Evolutionary conservation across 2,113 vertebrate genomes (phyloP).

Genomic region (Oceanites oceanicus): DNA sequence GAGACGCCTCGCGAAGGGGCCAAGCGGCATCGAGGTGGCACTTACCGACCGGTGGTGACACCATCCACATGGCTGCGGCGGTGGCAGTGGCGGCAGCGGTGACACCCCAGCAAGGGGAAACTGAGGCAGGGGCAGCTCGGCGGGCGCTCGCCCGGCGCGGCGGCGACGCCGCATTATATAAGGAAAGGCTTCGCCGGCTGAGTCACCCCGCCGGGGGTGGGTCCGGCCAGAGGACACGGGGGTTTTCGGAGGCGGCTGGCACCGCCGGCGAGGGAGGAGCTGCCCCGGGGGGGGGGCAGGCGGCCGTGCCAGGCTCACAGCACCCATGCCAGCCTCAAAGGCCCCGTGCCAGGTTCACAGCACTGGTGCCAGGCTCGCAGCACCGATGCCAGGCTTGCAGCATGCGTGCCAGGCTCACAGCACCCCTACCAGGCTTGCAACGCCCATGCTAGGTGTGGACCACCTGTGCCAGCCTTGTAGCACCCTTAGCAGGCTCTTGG

Average conservation of each 20-base stretch:
- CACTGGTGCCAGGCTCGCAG: not conserved
- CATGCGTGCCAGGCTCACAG: not conserved
- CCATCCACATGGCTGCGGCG: conserved; percentile 41
- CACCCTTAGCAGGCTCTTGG: no score
- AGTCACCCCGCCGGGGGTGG: conserved; percentile 57
- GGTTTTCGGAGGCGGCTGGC: conserved; percentile 27
- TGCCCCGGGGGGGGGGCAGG: not conserved
- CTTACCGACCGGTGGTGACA: conserved; percentile 50
- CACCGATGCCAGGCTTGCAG: not conserved
- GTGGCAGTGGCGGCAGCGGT: not conserved
- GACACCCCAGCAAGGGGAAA: not conserved
- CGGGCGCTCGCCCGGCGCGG: not conserved
- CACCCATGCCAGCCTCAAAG: not conserved
- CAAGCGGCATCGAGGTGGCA: not conserved
- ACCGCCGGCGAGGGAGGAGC: conserved; percentile 43
- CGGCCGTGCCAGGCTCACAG: not conserved
- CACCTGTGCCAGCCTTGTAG: no score
- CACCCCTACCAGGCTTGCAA: not conserved
- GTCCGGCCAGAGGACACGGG: conserved; percentile 58
- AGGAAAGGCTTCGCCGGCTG: conserved; percentile 42
- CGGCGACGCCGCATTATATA: conserved; percentile 27
- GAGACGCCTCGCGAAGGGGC: not conserved
- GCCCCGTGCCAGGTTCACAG: not conserved
- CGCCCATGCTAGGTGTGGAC: not conserved
- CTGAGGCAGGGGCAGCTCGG: not conserved